phyloP scores from a whole-genome alignment of 2,888 invertebrate species.

The Andrena camellia region DNA sequence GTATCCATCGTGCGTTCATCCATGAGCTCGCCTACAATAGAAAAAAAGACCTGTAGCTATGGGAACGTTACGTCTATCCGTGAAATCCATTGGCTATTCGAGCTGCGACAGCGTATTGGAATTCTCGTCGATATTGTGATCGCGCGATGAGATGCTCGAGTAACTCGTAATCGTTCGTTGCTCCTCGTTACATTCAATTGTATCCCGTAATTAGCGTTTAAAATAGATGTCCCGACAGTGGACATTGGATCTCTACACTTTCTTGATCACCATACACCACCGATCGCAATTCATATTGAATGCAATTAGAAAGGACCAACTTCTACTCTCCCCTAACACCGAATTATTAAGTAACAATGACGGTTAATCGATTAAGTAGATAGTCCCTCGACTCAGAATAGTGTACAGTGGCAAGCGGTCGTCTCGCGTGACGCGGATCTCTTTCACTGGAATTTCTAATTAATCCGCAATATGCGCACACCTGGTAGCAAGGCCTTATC shows the following conservation, averaged over 20 bases:
- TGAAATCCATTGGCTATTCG: not conserved
- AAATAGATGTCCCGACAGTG: too few relatives aligned
- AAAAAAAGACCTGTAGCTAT: constrained; percentile 13
- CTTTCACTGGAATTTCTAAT: constrained; percentile 32
- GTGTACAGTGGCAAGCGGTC: not conserved
- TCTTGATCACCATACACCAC: too few relatives aligned
- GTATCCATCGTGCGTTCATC: constrained; percentile 66
- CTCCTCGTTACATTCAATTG: not conserved
- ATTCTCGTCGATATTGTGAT: not conserved
- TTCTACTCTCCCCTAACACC: not conserved
- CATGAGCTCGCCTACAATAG: constrained; percentile 58
- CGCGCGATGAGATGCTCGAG: not conserved
- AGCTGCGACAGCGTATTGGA: not conserved
- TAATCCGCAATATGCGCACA: constrained; percentile 47
- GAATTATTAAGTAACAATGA: not conserved
- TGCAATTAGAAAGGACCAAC: too few relatives aligned
- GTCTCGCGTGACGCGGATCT: not conserved
- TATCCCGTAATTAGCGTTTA: too few relatives aligned
- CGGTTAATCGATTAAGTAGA: constrained; percentile 3
- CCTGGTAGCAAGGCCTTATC: constrained; percentile 41
- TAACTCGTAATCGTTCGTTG: not conserved
- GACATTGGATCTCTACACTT: too few relatives aligned
- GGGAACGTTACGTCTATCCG: not conserved
- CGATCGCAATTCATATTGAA: too few relatives aligned
- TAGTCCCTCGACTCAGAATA: not conserved